phyloP scores from a whole-genome alignment of 53 echinoderm and acorn worm genomes.

The Paelopatides confundens region DNA sequence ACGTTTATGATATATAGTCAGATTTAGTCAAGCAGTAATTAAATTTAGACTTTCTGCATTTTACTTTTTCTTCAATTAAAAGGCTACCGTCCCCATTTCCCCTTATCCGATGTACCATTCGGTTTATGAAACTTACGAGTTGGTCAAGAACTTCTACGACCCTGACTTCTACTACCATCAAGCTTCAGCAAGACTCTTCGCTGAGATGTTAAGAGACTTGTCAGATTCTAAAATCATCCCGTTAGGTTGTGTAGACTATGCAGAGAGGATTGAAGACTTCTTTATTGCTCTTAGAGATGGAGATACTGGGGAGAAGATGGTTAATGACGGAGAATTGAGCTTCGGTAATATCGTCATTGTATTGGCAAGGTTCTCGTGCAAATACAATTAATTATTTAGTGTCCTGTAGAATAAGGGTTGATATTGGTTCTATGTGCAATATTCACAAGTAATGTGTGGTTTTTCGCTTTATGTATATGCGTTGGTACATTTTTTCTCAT shows the following conservation, averaged over 20 bases:
- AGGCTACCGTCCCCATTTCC: conserved; percentile 44
- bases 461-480: too few relatives aligned
- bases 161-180: conserved; percentile 80
- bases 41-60: too few relatives aligned
- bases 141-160: conserved; percentile 73
- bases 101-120: conserved; percentile 86
- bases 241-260: conserved; percentile 73
- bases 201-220: conserved; percentile 73
- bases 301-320: conserved; percentile 65
- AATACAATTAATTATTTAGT: too few relatives aligned
- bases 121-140: conserved; percentile 82
- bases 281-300: conserved; percentile 68
- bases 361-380: too few relatives aligned
- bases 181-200: conserved; percentile 63
- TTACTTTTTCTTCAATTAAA: neutral
- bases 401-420: neutral
- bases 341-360: conserved; percentile 82
- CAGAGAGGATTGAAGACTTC: conserved; percentile 64
- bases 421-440: neutral
- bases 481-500: too few relatives aligned
- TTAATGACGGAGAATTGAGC: conserved; percentile 46
- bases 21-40: too few relatives aligned
- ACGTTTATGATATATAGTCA: too few relatives aligned
- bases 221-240: conserved; percentile 82
- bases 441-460: too few relatives aligned